These are phyloP conservation scores for Mus spicilegus DNA, from an alignment of 2,113 vertebrate genomes.

Conservation along the genomic window DNA sequence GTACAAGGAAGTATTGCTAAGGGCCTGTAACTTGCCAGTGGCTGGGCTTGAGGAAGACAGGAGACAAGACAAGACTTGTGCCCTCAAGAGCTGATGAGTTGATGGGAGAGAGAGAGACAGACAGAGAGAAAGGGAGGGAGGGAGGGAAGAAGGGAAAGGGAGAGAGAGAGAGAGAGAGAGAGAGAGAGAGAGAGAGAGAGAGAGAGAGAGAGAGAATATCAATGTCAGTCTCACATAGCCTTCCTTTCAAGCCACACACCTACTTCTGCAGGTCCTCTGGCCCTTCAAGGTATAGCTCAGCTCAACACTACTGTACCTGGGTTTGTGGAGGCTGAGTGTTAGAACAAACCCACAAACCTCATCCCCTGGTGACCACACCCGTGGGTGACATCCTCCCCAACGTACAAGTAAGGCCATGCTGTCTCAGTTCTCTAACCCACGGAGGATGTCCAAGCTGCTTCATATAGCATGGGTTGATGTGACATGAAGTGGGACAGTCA, in stretches of 20 bases:
- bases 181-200: too few species aligned
- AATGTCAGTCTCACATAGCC: background rate
- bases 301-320: background rate
- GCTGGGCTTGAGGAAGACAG: background rate
- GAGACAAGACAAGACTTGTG: background rate
- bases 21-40: background rate
- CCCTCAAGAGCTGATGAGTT: background rate
- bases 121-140: too few species aligned
- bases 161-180: too few species aligned
- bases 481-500: background rate
- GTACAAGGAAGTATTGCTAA: background rate
- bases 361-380: background rate
- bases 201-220: too few species aligned
- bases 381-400: background rate
- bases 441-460: background rate
- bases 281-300: background rate
- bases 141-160: too few species aligned
- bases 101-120: too few species aligned
- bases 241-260: background rate
- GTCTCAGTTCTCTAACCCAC: background rate
- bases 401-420: background rate
- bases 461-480: rapidly evolving
- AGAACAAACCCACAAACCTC: rapidly evolving
- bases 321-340: background rate
- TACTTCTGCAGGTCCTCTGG: background rate